These are phyloP conservation scores for Tauraco hartlaubi DNA, from an alignment of 2,797 vertebrate genomes.

Conservation along the genomic window DNA sequence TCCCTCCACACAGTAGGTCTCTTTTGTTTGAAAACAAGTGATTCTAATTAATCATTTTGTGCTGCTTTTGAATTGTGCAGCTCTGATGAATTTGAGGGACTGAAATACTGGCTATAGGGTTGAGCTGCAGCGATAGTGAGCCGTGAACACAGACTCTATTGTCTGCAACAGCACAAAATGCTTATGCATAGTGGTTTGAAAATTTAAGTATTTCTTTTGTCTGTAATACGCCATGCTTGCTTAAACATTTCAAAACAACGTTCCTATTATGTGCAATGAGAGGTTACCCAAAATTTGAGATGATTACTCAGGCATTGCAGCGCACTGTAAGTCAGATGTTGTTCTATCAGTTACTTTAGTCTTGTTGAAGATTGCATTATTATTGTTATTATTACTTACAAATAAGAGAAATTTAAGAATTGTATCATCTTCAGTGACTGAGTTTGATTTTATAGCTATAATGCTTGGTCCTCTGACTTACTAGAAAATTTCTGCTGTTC, in stretches of 20 bases:
- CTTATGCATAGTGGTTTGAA: background rate
- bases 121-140: slow-evolving; percentile 14
- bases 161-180: slow-evolving; percentile 17
- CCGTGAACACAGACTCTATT: background rate
- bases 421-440: background rate
- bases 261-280: background rate
- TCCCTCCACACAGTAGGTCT: background rate
- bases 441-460: background rate
- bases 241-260: slow-evolving; percentile 63
- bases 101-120: background rate
- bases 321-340: background rate
- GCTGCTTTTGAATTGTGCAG: slow-evolving; percentile 32
- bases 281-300: background rate
- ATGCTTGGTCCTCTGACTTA: background rate
- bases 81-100: slow-evolving; percentile 40
- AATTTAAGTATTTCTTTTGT: slow-evolving; percentile 16
- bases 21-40: slow-evolving; percentile 48
- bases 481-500: background rate
- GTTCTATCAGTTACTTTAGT: background rate
- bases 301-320: background rate
- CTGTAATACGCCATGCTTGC: slow-evolving; percentile 23
- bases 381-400: background rate
- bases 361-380: background rate
- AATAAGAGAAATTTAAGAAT: background rate
- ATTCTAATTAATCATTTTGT: slow-evolving; percentile 75